Conservation (phyloP, 2,797 vertebrate species). For the Melanotaenia pygmaea region DNA sequence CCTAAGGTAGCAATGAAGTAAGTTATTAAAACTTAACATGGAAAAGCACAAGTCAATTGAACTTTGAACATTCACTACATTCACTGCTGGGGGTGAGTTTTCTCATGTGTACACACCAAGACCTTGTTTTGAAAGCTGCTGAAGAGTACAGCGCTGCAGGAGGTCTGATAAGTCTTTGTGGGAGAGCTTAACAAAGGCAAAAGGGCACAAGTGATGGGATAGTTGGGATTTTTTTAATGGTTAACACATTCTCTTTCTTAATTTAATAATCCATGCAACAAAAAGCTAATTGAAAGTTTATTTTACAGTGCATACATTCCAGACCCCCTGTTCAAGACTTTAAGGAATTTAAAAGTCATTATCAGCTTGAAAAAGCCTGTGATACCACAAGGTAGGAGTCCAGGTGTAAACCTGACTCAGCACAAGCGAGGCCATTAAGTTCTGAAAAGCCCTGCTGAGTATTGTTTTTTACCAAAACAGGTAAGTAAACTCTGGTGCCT, state of each 20-base stretch:
- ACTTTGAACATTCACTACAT: conserved; percentile 47
- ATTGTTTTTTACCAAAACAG: too few species aligned
- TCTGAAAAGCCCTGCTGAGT: not conserved
- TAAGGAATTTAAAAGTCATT: conserved; percentile 48
- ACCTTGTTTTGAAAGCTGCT: conserved; percentile 52
- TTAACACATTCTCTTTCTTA: conserved; percentile 66
- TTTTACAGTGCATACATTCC: conserved; percentile 72
- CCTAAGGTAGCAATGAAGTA: not conserved
- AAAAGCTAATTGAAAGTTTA: conserved; percentile 41
- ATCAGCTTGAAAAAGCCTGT: conserved; percentile 30
- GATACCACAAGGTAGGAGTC: conserved; percentile 31
- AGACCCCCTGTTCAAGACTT: conserved; percentile 55
- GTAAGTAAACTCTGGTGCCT: too few species aligned
- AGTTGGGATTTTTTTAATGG: conserved; percentile 65
- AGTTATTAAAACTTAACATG: conserved; percentile 17
- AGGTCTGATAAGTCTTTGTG: conserved; percentile 61
- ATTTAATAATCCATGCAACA: conserved; percentile 31
- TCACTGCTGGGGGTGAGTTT: conserved; percentile 38
- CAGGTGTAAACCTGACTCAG: conserved; percentile 17
- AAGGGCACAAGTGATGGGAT: conserved; percentile 50
- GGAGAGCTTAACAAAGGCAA: conserved; percentile 55
- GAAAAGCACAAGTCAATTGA: conserved; percentile 40
- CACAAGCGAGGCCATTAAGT: not conserved
- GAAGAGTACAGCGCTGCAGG: conserved; percentile 54
- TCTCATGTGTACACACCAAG: conserved; percentile 33